A percentile compares a stretch with the other conserved stretches of the same genome.
Evolutionary conservation across 2,888 invertebrate genomes (phyloP).

Genomic region (Lasioglossum calceatum): DNA sequence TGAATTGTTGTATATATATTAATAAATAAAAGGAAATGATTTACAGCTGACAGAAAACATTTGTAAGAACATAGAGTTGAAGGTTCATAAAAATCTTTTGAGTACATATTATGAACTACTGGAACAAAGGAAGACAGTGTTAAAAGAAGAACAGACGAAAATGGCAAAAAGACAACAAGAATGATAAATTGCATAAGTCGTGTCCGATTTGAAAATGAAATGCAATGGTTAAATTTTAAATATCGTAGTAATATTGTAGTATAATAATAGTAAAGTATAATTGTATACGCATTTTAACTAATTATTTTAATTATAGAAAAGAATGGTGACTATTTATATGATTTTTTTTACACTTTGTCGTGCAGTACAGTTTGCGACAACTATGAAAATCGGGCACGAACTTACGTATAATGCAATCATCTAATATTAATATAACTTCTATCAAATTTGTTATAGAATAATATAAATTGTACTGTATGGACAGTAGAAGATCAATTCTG

Average conservation of each 20-base stretch:
- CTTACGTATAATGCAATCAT: no score
- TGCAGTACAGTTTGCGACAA: no score
- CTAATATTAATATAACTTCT: background rate
- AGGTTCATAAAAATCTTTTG: constrained; percentile 25
- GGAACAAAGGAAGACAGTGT: constrained; percentile 50
- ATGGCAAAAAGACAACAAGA: constrained; percentile 64
- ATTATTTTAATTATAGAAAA: no score
- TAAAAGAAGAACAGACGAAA: constrained; percentile 60
- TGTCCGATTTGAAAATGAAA: no score
- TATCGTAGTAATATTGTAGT: no score
- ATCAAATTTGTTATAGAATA: constrained; percentile 62
- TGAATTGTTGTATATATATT: background rate
- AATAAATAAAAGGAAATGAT: constrained; percentile 5
- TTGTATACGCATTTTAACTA: no score
- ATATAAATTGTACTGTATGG: constrained; percentile 69
- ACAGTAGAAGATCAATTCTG: constrained; percentile 62
- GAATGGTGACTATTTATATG: no score
- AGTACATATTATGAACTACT: constrained; percentile 17
- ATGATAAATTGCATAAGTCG: background rate
- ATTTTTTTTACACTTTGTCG: background rate
- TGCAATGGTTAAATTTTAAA: no score
- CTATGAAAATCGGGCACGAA: no score
- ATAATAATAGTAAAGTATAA: no score
- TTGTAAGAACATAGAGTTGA: constrained; percentile 47
- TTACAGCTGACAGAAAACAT: constrained; percentile 14